These are phyloP conservation scores for Orycteropus afer DNA, from an alignment of 2,113 vertebrate species.

Conservation along the genomic window DNA sequence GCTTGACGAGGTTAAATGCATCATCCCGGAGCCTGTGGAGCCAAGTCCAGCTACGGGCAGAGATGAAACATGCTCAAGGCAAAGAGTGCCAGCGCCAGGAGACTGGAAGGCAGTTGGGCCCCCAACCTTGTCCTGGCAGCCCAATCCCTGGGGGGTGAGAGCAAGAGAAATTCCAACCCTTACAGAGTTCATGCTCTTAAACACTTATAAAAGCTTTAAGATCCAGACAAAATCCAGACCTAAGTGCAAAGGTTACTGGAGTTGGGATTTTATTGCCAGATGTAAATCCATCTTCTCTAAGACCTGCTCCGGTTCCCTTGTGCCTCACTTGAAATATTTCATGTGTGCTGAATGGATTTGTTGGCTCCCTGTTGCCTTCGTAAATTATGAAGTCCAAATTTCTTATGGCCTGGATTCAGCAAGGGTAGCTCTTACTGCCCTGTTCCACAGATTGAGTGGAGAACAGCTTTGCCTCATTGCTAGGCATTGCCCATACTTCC, in stretches of 20 bases:
- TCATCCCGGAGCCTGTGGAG: neutral
- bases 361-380: slow-evolving; percentile 72
- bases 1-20: neutral
- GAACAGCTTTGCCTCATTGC: neutral
- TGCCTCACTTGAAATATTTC: slow-evolving; percentile 78
- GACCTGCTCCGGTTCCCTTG: slow-evolving; percentile 67
- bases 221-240: slow-evolving; percentile 81
- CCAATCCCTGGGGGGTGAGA: neutral
- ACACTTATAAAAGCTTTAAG: slow-evolving; percentile 77
- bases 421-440: neutral
- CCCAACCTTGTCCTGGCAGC: neutral
- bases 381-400: slow-evolving; percentile 76
- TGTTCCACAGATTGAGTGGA: neutral
- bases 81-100: neutral
- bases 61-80: neutral
- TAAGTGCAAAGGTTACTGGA: slow-evolving; percentile 79
- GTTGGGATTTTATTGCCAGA: slow-evolving; percentile 79
- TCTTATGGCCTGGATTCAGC: slow-evolving; percentile 57
- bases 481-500: neutral
- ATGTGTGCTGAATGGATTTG: slow-evolving; percentile 74
- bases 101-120: neutral
- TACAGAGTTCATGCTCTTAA: slow-evolving; percentile 75
- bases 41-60: neutral
- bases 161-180: slow-evolving; percentile 65
- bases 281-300: slow-evolving; percentile 80